These are phyloP conservation scores for Oreohelix idahoensis DNA, from an alignment of 1,140 invertebrate genomes.

Conservation along the genomic window DNA sequence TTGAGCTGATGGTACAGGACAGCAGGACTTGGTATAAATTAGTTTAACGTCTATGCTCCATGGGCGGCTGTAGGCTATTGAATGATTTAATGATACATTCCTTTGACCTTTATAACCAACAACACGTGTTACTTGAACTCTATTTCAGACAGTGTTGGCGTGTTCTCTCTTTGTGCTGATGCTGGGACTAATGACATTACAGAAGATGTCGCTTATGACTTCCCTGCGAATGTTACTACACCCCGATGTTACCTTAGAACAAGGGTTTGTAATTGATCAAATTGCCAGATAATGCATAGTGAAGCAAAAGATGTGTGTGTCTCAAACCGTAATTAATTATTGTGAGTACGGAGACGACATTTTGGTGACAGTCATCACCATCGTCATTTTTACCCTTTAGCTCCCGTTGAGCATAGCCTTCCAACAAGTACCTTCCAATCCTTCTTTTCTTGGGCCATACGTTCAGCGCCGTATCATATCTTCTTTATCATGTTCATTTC, in stretches of 20 bases:
- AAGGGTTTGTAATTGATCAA: conserved; percentile 43
- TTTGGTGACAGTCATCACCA: no score
- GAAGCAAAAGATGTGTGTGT: no score
- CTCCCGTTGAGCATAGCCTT: neutral
- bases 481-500: no score
- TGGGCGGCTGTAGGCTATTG: no score
- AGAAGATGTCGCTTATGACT: conserved; percentile 49
- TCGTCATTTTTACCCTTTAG: no score
- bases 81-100: neutral
- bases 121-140: neutral
- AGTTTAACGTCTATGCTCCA: no score
- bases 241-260: conserved; percentile 32
- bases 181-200: conserved; percentile 41
- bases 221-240: conserved; percentile 37
- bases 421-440: neutral
- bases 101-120: conserved; percentile 6
- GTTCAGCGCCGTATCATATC: no score
- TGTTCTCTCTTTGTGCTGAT: conserved; percentile 37
- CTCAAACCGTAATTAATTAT: no score
- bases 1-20: no score
- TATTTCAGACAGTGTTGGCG: conserved; percentile 38
- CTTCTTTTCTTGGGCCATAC: neutral
- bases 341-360: no score
- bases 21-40: no score
- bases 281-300: no score